These are phyloP conservation scores for Ataeniobius toweri DNA, from an alignment of 2,797 vertebrate species.

Conservation along the genomic window DNA sequence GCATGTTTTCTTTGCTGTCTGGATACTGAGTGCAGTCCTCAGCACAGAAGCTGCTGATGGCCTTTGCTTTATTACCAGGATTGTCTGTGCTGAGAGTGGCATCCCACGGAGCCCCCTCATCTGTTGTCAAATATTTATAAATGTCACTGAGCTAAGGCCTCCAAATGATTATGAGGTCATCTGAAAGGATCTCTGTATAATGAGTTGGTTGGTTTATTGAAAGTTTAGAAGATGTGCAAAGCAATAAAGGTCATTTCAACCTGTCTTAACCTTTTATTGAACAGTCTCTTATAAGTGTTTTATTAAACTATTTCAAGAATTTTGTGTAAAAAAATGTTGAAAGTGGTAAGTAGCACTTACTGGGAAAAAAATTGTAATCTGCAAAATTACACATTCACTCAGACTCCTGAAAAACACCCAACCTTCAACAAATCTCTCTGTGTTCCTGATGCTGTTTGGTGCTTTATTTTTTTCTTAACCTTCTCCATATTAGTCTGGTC, in stretches of 20 bases:
- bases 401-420: not conserved
- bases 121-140: constrained; percentile 76
- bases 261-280: constrained; percentile 7
- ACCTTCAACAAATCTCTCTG: not conserved
- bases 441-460: not conserved
- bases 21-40: constrained; percentile 35
- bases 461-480: not conserved
- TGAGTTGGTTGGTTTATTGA: constrained; percentile 34
- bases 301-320: not conserved
- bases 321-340: no score
- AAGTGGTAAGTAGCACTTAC: no score
- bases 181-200: constrained; percentile 40
- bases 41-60: constrained; percentile 29
- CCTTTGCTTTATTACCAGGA: constrained; percentile 62
- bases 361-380: not conserved
- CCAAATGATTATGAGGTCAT: constrained; percentile 46
- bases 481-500: not conserved
- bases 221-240: constrained; percentile 8
- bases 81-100: constrained; percentile 56
- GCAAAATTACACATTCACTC: not conserved
- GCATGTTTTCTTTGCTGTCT: constrained; percentile 30
- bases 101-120: constrained; percentile 60
- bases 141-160: constrained; percentile 62
- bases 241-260: constrained; percentile 14
- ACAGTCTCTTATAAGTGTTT: not conserved